Conservation (phyloP, 2,797 vertebrate species). For the Coendou prehensilis region DNA sequence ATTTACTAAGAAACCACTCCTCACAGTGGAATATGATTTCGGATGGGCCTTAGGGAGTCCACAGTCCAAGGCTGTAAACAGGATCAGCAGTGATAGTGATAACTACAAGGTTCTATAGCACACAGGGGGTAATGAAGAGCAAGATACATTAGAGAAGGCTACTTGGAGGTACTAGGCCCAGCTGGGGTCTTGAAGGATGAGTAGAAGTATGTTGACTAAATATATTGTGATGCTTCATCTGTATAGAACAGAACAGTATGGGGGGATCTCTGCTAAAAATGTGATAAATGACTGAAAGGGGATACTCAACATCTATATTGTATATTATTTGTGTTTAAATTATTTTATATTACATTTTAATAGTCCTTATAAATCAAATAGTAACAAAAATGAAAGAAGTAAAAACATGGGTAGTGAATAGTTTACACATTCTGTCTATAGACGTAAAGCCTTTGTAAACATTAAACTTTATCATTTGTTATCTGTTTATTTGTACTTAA, state of each 20-base stretch:
- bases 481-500: neutral
- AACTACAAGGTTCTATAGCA: neutral
- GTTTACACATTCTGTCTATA: neutral
- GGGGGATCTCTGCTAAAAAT: neutral
- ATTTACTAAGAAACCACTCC: neutral
- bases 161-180: neutral
- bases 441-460: neutral
- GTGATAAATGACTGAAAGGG: neutral
- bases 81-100: neutral
- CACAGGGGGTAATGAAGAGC: neutral
- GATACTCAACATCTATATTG: neutral
- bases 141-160: neutral
- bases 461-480: neutral
- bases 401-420: neutral
- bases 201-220: neutral
- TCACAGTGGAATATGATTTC: neutral
- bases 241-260: neutral
- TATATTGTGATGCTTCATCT: neutral
- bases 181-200: neutral
- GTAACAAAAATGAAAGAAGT: neutral
- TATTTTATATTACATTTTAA: neutral
- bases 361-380: conserved; percentile 13
- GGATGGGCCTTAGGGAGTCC: neutral
- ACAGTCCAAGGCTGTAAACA: neutral
- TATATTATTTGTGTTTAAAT: neutral